phyloP scores from a whole-genome alignment of 2,797 vertebrate genomes.

The Acropternis orthonyx region DNA sequence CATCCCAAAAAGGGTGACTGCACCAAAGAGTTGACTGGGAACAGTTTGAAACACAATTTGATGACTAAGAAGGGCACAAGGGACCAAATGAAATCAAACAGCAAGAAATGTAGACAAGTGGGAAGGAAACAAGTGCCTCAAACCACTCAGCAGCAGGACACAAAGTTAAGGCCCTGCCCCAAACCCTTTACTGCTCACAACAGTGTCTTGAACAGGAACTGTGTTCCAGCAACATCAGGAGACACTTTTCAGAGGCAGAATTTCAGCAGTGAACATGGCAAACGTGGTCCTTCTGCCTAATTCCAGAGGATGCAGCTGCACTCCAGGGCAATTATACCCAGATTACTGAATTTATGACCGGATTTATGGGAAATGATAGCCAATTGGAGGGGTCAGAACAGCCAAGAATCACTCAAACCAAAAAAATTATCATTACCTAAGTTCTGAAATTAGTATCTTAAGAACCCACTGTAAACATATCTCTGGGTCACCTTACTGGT shows the following conservation, averaged over 20 bases:
- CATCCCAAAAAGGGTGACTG: rapidly evolving
- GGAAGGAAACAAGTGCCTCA: not conserved
- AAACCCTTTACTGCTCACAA: not conserved
- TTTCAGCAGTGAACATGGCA: not conserved
- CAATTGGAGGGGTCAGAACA: not conserved
- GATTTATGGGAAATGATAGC: not conserved
- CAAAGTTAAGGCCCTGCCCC: not conserved
- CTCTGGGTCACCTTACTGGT: not conserved
- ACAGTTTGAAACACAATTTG: not conserved
- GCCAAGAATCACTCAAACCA: not conserved
- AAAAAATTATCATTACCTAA: not conserved
- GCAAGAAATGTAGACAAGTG: not conserved
- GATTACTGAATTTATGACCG: not conserved
- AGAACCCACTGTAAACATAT: not conserved
- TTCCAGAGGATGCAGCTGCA: not conserved
- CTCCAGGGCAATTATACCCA: not conserved
- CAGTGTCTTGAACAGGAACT: not conserved
- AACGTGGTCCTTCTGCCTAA: not conserved
- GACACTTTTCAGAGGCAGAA: not conserved
- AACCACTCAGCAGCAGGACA: not conserved
- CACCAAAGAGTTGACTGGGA: not conserved
- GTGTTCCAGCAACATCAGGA: not conserved
- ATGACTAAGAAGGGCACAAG: not conserved
- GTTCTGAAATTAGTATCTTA: not conserved
- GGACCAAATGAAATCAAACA: not conserved